Percentiles rank a stretch among this genome's conserved stretches.
These are phyloP conservation scores for Tyrophagus putrescentiae DNA, from an alignment of 1,140 invertebrate genomes.

Conservation along the genomic window DNA sequence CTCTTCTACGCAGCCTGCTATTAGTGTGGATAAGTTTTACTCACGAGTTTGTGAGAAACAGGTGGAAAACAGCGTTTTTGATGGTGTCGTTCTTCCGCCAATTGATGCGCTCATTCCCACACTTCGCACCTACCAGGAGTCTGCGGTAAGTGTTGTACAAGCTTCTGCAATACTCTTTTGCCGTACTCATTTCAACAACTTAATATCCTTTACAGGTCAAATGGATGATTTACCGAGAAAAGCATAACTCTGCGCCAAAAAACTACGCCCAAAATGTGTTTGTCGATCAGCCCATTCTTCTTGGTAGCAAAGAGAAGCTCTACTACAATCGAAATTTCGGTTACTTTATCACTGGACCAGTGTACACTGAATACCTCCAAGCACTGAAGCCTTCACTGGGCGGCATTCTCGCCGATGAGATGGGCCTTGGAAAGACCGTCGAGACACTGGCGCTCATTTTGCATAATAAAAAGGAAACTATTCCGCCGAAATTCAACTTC, in stretches of 20 bases:
- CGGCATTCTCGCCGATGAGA: conserved; percentile 66
- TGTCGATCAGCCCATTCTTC: conserved; percentile 4
- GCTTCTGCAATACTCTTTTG: not conserved
- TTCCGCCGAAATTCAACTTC: not conserved
- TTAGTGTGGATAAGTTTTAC: not conserved
- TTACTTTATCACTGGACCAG: conserved; percentile 14
- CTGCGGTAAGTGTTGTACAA: conserved; percentile 38
- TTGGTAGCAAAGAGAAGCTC: conserved; percentile 26
- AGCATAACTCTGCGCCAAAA: conserved; percentile 24
- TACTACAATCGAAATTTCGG: conserved; percentile 43
- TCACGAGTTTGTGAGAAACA: not conserved
- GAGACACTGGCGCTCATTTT: conserved; percentile 55
- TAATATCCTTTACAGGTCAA: conserved; percentile 10
- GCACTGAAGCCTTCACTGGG: conserved; percentile 32
- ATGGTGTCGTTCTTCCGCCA: not conserved
- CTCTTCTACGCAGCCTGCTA: too few relatives aligned
- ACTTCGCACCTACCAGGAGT: conserved; percentile 49
- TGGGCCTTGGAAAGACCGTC: conserved; percentile 68
- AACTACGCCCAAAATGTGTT: conserved; percentile 13
- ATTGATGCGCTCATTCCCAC: conserved; percentile 32
- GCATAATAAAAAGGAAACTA: conserved; percentile 37
- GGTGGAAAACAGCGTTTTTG: not conserved
- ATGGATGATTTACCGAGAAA: conserved; percentile 52
- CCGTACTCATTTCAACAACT: not conserved
- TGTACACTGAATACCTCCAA: not conserved